Base-by-base conservation (phyloP, 2,888 invertebrate genomes). In the Ryuthela nishihirai region DNA sequence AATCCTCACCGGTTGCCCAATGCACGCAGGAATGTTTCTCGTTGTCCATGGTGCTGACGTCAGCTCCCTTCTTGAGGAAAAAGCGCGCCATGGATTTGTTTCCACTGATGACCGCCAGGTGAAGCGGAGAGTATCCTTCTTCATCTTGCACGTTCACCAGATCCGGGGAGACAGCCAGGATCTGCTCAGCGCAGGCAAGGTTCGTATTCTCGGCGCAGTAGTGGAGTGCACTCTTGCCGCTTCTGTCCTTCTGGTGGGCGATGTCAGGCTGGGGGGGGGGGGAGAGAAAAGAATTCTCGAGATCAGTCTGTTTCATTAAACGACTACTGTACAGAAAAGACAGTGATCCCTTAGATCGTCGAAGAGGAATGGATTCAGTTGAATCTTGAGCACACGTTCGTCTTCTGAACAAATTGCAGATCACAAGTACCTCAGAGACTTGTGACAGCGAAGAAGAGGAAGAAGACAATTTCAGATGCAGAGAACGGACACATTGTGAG, bases 1-100 rank as follows among this genome's bases (percentile, higher is more conserved):
- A n/a, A 20, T 35, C 29, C 77, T 77, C 74, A 94, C 95, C 97
- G 65, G 95, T 93, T 17, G 98, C 95, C 98, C 98, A 99, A 75
- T 99, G 98, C 9, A 97, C 87, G 40, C 91, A 88, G 2, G 94
- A 91, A 74, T 98, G 98, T 59, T 88, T 87, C 73, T 98, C 97
- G 70, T 88, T 85, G 75, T 99, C 98, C 66, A 88, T 82, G 40
- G 89, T 87, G 74, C 88, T 86, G 1, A 64, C 12, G 26, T 76
- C 72, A 1, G 76, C 76, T 29, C 76, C 76, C 54, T 71, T 67
- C 32, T 74, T 69, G 15, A 76, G 64, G 36, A 80, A 67, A 42
- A 73, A 72, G 50, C 73, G 71, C 9, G 76, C 69, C 12, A 73
- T 66, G 9, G 69, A 67, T 23, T 59, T 54, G 62, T 75, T 73